phyloP scores from a whole-genome alignment of 1,140 invertebrate species.

The Charaxes varanes region DNA sequence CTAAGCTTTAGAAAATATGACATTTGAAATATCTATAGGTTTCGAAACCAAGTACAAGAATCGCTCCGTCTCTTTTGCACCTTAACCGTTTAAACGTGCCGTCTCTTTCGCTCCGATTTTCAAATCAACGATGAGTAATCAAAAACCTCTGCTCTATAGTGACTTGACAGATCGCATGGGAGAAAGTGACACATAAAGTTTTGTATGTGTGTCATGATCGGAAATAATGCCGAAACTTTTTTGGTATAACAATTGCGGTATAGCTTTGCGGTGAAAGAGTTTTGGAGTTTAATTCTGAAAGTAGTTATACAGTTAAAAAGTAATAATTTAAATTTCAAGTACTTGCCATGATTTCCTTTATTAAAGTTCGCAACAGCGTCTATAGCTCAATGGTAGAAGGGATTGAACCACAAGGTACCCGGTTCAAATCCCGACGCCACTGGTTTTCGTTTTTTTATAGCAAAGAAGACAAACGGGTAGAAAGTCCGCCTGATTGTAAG shows the following conservation, averaged over 20 bases:
- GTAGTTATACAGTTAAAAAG: too few relatives aligned
- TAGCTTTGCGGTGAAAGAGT: neutral
- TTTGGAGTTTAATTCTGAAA: neutral
- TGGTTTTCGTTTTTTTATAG: too few relatives aligned
- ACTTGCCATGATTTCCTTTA: too few relatives aligned
- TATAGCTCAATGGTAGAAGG: too few relatives aligned
- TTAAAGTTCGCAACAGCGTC: too few relatives aligned
- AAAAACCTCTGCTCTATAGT: slow-evolving; percentile 4
- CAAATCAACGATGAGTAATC: slow-evolving; percentile 16
- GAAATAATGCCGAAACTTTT: slow-evolving; percentile 1
- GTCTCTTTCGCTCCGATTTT: slow-evolving; percentile 9
- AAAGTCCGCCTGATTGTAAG: too few relatives aligned
- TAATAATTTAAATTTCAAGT: too few relatives aligned
- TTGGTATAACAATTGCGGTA: neutral
- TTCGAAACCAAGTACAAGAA: slow-evolving; percentile 1
- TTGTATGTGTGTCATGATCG: slow-evolving; percentile 3
- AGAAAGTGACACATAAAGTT: slow-evolving; percentile 14
- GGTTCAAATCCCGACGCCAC: too few relatives aligned
- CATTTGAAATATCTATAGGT: too few relatives aligned
- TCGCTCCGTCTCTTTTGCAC: neutral
- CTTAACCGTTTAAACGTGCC: neutral
- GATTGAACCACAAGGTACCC: too few relatives aligned
- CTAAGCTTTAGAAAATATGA: too few relatives aligned
- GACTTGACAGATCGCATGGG: slow-evolving; percentile 11
- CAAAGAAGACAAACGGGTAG: too few relatives aligned